Base-by-base conservation (phyloP, 1,140 invertebrate species). In the Rhynchophorus ferrugineus region DNA sequence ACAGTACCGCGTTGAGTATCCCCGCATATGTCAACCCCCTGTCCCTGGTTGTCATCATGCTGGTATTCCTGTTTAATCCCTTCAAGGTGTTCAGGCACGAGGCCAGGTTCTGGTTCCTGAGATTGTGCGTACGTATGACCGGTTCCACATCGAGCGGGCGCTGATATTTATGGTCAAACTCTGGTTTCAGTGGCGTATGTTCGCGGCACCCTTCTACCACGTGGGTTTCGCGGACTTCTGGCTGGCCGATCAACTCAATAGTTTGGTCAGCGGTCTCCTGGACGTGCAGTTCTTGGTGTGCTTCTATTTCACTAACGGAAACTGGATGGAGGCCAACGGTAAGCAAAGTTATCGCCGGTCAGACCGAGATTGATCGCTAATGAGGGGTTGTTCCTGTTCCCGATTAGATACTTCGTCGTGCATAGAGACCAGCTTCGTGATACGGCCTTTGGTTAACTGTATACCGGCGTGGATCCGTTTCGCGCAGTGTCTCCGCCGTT, bases 401-500 rank as follows among this genome's bases (percentile, higher is more conserved):
- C n/a, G n/a, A n/a, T n/a, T 56, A 74, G 72, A 73, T 58, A 63
- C 69, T 11, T 52, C 58, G 18, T 61, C 67, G 13, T 77, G 75
- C 55, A 69, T 73, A 60, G 71, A 74, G 58, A 65, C 62, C 11
- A 69, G 70, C 48, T 69, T 66, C 34, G 64, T 71, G 6, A 67
- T 72, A 42, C 71, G 83, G 39, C 75, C 84, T 0, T 68, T 92
- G 14, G 78, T 91, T 0, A 77, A 79, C 18, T 82, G 81, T 59
- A 70, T 95, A 42, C 91, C 91, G 13, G 87, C 89, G 5, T 91
- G 87, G 83, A 86, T 91, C 61, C 84, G 96, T 44, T 98, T 99
- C 72, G 91, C 94, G 18, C 97, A 99, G 70, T 99, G 97, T 63
- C 69, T 99, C 3, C 77, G 97, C 0, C 87, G 97, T 60, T 99